A percentile compares a stretch with the other conserved stretches of the same genome.
Evolutionary conservation across 2,113 vertebrate genomes (phyloP).

Genomic region (Dascyllus trimaculatus): DNA sequence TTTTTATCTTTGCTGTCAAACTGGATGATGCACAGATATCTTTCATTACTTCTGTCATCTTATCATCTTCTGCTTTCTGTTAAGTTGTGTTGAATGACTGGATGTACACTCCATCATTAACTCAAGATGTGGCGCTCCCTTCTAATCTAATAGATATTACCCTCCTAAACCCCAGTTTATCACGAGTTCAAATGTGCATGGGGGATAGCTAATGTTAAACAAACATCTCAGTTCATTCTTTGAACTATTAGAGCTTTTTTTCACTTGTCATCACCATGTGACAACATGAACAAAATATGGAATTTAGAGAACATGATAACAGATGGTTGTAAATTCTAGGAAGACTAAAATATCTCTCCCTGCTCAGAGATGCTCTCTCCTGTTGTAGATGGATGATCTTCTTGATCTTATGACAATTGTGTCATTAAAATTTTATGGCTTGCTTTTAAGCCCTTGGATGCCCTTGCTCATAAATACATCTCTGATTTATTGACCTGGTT

Average conservation of each 20-base stretch:
- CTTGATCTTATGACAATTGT: not conserved
- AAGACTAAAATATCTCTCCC: no score
- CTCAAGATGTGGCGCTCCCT: not conserved
- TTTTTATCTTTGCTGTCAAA: not conserved
- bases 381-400: no score
- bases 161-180: not conserved
- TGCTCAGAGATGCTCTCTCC: no score
- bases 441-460: no score
- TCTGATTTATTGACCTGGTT: no score
- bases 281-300: no score
- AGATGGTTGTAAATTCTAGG: no score
- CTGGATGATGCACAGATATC: not conserved
- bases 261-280: no score
- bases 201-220: not conserved
- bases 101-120: not conserved
- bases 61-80: not conserved
- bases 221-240: not conserved
- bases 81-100: not conserved
- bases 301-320: no score
- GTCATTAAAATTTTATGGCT: not conserved
- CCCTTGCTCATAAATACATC: no score
- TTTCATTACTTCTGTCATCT: not conserved
- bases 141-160: not conserved
- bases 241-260: not conserved
- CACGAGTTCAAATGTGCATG: not conserved